Evolutionary conservation across 2,797 vertebrate species (phyloP).

Genomic region (Merluccius polli): DNA sequence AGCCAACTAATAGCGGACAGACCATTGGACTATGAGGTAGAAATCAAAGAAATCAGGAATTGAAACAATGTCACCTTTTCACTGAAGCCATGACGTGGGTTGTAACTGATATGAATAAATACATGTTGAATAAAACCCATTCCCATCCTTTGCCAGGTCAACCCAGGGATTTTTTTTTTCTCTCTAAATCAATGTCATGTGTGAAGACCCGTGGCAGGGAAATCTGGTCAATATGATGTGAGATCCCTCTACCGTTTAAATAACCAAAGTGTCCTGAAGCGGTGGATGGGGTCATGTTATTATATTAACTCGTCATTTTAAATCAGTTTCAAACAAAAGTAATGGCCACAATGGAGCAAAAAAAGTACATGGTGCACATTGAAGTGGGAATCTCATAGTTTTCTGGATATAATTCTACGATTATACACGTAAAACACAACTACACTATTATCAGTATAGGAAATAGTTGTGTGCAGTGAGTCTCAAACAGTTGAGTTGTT

Average conservation of each 20-base stretch:
- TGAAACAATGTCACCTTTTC: not conserved
- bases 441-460: not conserved
- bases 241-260: too few species aligned
- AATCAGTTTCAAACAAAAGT: too few species aligned
- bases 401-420: too few species aligned
- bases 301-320: not conserved
- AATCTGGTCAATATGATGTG: too few species aligned
- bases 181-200: too few species aligned
- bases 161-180: too few species aligned
- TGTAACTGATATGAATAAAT: not conserved
- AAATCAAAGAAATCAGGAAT: not conserved
- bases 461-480: not conserved
- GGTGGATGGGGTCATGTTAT: not conserved
- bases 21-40: constrained; percentile 68
- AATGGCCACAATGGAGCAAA: too few species aligned
- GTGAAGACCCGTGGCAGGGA: too few species aligned
- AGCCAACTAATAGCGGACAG: constrained; percentile 2
- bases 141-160: not conserved
- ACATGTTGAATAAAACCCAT: not conserved
- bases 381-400: too few species aligned
- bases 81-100: not conserved
- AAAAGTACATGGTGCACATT: too few species aligned
- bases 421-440: not conserved
- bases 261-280: too few species aligned
- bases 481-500: not conserved